Percentiles rank a stretch among this genome's conserved stretches.
phyloP scores from a whole-genome alignment of 2,113 vertebrate species.

The Etia nguti region DNA sequence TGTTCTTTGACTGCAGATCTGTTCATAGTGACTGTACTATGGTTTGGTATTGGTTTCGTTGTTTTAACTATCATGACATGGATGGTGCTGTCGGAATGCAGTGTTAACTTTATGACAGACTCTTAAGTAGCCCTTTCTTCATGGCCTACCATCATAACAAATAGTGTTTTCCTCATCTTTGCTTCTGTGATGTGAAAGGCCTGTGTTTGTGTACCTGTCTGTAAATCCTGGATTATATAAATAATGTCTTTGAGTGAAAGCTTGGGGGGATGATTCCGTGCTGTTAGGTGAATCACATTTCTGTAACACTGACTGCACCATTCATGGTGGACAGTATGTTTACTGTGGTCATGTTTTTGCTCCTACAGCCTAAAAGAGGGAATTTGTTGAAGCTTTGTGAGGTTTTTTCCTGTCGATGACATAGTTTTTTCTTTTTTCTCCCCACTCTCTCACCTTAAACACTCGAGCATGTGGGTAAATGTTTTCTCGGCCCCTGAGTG shows the following conservation, averaged over 20 bases:
- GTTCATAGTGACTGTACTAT: background rate
- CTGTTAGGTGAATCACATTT: background rate
- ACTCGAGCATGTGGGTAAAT: background rate
- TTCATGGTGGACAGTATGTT: background rate
- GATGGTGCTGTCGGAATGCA: background rate
- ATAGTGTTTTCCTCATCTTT: background rate
- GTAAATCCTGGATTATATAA: background rate
- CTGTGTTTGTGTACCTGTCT: background rate
- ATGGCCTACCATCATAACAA: background rate
- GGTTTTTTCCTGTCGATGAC: background rate
- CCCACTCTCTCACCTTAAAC: background rate
- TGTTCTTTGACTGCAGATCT: background rate
- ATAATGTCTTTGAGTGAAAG: background rate
- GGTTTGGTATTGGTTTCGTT: background rate
- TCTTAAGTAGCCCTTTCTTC: background rate
- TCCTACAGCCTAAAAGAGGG: background rate
- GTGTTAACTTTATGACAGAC: background rate
- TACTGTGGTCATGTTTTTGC: background rate
- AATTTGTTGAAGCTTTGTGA: background rate
- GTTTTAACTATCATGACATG: background rate
- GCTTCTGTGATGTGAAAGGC: background rate
- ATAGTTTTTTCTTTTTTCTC: background rate
- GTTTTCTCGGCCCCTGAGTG: conserved; percentile 24
- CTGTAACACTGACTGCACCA: background rate
- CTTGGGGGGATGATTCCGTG: background rate